Base-by-base conservation (phyloP, 2,888 invertebrate genomes). In the Tribolium freemani region DNA sequence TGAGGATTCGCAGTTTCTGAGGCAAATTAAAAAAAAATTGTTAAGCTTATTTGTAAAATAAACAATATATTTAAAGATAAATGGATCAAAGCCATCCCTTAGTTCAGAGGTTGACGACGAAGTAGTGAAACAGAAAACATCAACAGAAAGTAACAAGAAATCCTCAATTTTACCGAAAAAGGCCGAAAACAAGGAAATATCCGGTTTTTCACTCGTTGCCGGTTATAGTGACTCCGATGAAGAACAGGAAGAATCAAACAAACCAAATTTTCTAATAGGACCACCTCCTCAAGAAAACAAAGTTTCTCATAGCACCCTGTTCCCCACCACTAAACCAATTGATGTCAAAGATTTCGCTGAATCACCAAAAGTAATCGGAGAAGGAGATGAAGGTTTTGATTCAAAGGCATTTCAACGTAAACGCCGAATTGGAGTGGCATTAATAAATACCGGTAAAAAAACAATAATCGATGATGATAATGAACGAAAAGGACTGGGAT, bases 321-420 rank as follows among this genome's bases (percentile, higher is more conserved):
- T 89, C 77, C 89, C 89, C 0, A 87, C 87, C 30, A 76, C 86
- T 0, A 83, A 87, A 75, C 86, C 86, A 2, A 84, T 86, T 16
- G 82, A 85, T 72, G 77, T 86, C 9, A 83, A 81, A 64, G 85
- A 85, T 72, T 86, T 86, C 71, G 71, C 67, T 68, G 73, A 68
- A 56, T 31, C 74, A 8, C 69, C 76, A 16, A 56, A 71, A 51
- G 21, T 67, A 45, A 46, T 66, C 26, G 16, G 16, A 16, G 67
- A 74, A 44, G 57, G 67, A 56, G 73, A 74, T 31, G 73, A 73
- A 71, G 64, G 70, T 63, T 81, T 87, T 57, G 85, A 86, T 75
- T 81, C 83, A 5, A 90, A 90, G 82, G 88, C 86, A 8, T 90
- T 90, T 78, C 88, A 90, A 79, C 83, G 90, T 57, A 90, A 90